These are phyloP conservation scores for Melipona beecheii DNA, from an alignment of 2,888 invertebrate species.

Conservation along the genomic window DNA sequence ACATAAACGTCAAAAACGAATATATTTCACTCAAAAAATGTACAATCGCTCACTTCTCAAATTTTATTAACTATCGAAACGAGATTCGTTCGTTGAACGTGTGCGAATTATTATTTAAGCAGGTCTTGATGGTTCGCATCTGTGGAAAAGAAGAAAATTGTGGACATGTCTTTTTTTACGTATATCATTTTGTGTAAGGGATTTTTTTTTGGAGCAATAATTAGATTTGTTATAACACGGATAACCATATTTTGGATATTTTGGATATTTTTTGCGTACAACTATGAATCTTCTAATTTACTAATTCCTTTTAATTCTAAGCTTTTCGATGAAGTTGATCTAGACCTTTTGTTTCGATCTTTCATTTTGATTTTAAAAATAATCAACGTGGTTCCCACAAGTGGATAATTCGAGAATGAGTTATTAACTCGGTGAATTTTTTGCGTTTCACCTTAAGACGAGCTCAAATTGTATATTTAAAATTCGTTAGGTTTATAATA, in stretches of 20 bases:
- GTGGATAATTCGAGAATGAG: no score
- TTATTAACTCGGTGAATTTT: no score
- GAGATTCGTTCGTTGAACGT: no score
- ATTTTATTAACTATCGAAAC: not conserved
- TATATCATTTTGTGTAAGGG: not conserved
- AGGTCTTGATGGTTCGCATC: not conserved
- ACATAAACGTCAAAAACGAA: slow-evolving; percentile 34
- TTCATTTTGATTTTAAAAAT: not conserved
- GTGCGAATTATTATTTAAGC: no score
- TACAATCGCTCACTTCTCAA: not conserved
- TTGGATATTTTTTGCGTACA: not conserved
- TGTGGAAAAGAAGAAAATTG: not conserved
- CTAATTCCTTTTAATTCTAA: no score
- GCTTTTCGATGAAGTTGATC: no score
- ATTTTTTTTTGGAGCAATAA: not conserved
- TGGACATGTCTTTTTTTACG: not conserved
- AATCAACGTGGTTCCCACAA: no score
- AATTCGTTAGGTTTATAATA: no score
- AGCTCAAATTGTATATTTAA: no score
- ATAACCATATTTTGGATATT: not conserved
- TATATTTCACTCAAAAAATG: not conserved
- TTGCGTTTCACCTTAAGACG: no score
- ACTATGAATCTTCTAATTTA: no score
- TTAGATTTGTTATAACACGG: not conserved
- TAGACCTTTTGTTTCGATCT: not conserved